A percentile compares a stretch with the other conserved stretches of the same genome.
Evolutionary conservation across 2,888 invertebrate species (phyloP).

Genomic region (Microctonus aethiopoides): DNA sequence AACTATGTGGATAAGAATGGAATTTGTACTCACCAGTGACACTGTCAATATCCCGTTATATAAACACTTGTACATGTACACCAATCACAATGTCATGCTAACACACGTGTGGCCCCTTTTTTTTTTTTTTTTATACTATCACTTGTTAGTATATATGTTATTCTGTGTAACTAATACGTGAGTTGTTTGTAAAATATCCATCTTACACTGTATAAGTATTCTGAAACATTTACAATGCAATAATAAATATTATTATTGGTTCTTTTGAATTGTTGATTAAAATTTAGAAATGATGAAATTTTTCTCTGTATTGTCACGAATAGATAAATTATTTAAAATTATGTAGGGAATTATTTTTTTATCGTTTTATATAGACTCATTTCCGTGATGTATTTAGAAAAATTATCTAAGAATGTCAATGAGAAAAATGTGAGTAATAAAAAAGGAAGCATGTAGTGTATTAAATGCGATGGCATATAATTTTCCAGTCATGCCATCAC

Average conservation of each 20-base stretch:
- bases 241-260: too few species aligned
- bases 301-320: too few species aligned
- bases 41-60: slow-evolving; percentile 29
- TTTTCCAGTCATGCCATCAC: background rate
- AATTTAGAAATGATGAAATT: too few species aligned
- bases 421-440: background rate
- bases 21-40: slow-evolving; percentile 19
- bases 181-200: slow-evolving; percentile 2
- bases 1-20: background rate
- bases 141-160: too few species aligned
- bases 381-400: background rate
- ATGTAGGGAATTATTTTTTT: too few species aligned
- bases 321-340: too few species aligned
- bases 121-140: slow-evolving; percentile 21
- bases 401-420: background rate
- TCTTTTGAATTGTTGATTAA: too few species aligned
- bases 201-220: background rate
- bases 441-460: background rate
- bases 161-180: too few species aligned
- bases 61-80: background rate
- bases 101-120: slow-evolving; percentile 15
- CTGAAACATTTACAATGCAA: background rate
- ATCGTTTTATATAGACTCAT: background rate
- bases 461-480: background rate
- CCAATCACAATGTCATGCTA: slow-evolving; percentile 22